phyloP scores from a whole-genome alignment of 2,888 invertebrate genomes.

The Tachystola acroxantha region DNA sequence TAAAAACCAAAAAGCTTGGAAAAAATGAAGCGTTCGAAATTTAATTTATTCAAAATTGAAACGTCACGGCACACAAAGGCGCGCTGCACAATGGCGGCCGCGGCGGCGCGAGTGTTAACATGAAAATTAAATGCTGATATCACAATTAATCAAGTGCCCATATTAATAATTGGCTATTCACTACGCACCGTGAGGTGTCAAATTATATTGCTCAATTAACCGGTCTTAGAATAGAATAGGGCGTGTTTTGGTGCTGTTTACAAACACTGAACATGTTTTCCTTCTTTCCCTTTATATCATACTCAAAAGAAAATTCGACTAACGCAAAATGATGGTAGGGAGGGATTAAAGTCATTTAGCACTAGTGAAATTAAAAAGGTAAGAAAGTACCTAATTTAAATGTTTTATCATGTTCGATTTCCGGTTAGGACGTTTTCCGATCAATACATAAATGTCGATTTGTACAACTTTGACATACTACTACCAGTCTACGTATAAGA shows the following conservation, averaged over 20 bases:
- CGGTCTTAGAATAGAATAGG: constrained; percentile 67
- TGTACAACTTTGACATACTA: no score
- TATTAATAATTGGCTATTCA: constrained; percentile 78
- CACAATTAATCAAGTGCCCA: constrained; percentile 77
- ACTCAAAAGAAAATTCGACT: no score
- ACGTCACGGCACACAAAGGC: constrained; percentile 74
- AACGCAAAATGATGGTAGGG: no score
- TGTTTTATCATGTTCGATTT: no score
- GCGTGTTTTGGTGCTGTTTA: constrained; percentile 56
- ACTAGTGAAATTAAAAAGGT: no score
- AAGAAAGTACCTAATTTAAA: no score
- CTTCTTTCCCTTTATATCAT: no score
- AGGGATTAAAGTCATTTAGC: no score
- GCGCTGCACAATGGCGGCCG: constrained; percentile 60
- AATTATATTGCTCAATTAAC: constrained; percentile 77
- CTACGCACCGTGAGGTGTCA: constrained; percentile 72
- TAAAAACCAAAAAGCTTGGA: constrained; percentile 48
- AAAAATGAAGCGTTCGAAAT: constrained; percentile 77
- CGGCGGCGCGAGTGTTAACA: constrained; percentile 68
- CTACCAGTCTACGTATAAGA: no score
- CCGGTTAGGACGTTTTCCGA: no score
- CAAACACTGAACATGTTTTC: constrained; percentile 28
- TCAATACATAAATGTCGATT: no score
- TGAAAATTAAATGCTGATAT: constrained; percentile 79
- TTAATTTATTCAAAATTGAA: constrained; percentile 79